phyloP scores from a whole-genome alignment of 2,113 vertebrate genomes.

The Hemibates koningsi region DNA sequence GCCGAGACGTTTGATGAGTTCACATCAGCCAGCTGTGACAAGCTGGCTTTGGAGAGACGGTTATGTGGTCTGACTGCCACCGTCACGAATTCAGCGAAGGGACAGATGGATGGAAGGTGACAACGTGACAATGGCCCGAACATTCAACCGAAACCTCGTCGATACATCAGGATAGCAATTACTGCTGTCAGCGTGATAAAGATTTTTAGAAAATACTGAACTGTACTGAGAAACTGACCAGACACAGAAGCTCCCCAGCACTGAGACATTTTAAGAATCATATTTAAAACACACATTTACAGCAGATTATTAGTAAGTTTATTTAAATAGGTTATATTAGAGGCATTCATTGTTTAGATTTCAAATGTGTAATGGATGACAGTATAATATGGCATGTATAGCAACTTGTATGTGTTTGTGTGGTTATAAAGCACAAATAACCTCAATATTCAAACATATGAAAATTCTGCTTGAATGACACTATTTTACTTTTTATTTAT shows the following conservation, averaged over 20 bases:
- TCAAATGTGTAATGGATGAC: background rate
- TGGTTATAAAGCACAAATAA: background rate
- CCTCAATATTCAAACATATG: background rate
- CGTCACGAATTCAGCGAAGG: background rate
- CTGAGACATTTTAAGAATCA: background rate
- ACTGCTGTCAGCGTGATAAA: background rate
- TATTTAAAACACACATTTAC: background rate
- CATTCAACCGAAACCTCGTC: background rate
- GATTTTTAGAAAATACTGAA: background rate
- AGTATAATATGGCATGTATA: background rate
- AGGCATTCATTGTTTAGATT: background rate
- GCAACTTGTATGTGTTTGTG: background rate
- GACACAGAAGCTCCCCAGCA: background rate
- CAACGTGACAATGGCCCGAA: background rate
- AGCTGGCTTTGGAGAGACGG: background rate
- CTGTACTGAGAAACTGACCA: background rate
- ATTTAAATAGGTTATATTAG: background rate
- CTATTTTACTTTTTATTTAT: background rate
- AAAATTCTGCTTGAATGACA: background rate
- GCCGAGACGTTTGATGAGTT: conserved; percentile 35
- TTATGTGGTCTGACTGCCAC: conserved; percentile 28
- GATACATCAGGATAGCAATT: background rate
- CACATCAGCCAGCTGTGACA: conserved; percentile 41
- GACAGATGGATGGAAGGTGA: conserved; percentile 19
- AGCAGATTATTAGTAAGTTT: background rate